A percentile compares a stretch with the other conserved stretches of the same genome.
These are phyloP conservation scores for Sciaenops ocellatus DNA, from an alignment of 2,797 vertebrate genomes.

Conservation along the genomic window DNA sequence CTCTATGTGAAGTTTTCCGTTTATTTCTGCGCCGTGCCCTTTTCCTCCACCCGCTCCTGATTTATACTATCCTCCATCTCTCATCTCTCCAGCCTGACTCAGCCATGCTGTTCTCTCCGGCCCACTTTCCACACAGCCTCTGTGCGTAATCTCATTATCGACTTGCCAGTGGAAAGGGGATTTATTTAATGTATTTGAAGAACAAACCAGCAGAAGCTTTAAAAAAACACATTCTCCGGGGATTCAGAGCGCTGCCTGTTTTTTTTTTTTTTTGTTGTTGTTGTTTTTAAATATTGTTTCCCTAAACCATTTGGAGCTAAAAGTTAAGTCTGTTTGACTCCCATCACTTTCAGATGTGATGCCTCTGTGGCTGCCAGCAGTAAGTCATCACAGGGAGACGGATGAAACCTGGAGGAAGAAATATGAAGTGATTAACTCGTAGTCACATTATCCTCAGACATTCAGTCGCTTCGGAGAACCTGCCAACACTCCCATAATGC, in stretches of 20 bases:
- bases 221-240: constrained; percentile 40
- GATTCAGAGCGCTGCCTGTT: constrained; percentile 23
- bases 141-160: constrained; percentile 70
- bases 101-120: constrained; percentile 40
- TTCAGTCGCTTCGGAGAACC: constrained; percentile 53
- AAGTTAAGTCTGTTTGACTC: constrained; percentile 51
- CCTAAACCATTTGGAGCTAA: constrained; percentile 46
- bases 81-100: constrained; percentile 43
- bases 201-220: constrained; percentile 57
- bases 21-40: not conserved
- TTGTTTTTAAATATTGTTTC: constrained; percentile 37
- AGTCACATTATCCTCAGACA: constrained; percentile 61
- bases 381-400: constrained; percentile 63
- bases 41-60: constrained; percentile 11
- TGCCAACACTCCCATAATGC: constrained; percentile 68
- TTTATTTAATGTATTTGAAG: constrained; percentile 69
- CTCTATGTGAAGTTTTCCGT: constrained; percentile 9
- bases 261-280: constrained; percentile 8
- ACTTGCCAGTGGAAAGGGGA: constrained; percentile 65
- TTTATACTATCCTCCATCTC: constrained; percentile 40
- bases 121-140: constrained; percentile 54
- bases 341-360: constrained; percentile 48
- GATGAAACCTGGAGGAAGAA: constrained; percentile 71
- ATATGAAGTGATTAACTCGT: constrained; percentile 74
- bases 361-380: constrained; percentile 52